Evolutionary conservation across 1,140 invertebrate species (phyloP), one percentile per base, ranked within the genome.

Genomic region (Ditylenchus dipsaci): DNA sequence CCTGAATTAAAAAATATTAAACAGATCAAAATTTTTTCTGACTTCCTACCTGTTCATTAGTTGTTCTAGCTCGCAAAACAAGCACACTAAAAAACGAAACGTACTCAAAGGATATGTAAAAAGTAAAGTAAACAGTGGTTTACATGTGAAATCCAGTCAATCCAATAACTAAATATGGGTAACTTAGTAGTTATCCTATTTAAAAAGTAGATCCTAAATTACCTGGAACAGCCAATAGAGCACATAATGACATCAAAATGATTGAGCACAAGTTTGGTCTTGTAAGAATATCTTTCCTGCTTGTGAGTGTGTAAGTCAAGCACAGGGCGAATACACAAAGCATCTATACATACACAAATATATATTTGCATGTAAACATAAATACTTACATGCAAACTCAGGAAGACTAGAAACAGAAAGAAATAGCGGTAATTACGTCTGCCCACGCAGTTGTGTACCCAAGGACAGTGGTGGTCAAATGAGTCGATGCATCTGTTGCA

Each of bases 401-500:
- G 87, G 65, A 93, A 95, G 77, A 96, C 88, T 33, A 99, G 89
- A 85, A 99, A 98, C 86, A 96, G 91, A 86, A 96, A 95, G 87
- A 97, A 97, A 85, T 93, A 95, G 80, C 95, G 88, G 84, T 99
- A 99, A 86, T 99, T 98, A 75, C 95, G 88, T 72, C 94, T 88
- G 63, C 96, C 96, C 80, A 99, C 97, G 84, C 96, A 99, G 85
- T 99, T 99, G 86, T 98, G 97, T 74, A 99, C 91, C 95, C 95
- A 98, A 63, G 95, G 95, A 87, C 96, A 99, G 86, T 99, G 96
- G 88, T 99, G 96, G 86, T 99, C 96, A 86, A 99, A 98, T 38
- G 93, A 97, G 91, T 97, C 87, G 68, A 90, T 89, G 73, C 83
- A 82, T 82, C 82, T 79, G 49, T 53, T 26, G 23, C 49, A 53